Evolutionary conservation across 2,888 invertebrate species (phyloP), one percentile per base, ranked within the genome.

Genomic region (Himalopsyche kuldschensis): DNA sequence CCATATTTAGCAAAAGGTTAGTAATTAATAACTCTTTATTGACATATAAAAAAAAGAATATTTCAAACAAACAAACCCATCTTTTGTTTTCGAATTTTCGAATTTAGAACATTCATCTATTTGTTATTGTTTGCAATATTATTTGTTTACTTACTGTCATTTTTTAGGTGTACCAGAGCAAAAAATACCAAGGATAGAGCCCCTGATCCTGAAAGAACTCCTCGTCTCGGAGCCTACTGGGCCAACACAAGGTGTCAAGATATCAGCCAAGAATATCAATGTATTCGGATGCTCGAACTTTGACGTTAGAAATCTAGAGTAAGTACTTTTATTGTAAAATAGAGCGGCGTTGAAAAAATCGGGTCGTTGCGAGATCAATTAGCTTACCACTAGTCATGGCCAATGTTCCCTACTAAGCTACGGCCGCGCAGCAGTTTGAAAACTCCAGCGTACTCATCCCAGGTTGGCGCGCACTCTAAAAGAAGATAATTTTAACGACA

Each of bases 161-260:
- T n/a, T 55, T 41, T 6, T 84, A 90, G 90, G 92, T 31, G 90
- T 92, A 10, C 91, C 93, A 0, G 92, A 93, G 84, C 90, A 92
- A 85, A 90, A 91, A 69, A 91, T 94, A 82, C 93, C 93, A 0
- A 90, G 91, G 20, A 87, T 93, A 80, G 93, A 94, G 87, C 94
- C 94, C 0, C 88, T 93, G 46, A 79, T 89, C 5, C 88, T 93
- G 85, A 89, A 91, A 80, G 92, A 93, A 86, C 46, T 93, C 20
- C 89, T 91, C n/a, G 89, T 91, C 0, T 89, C 92, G 27, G 89
- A 91, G 81, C 89, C 90, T 4, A 87, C 86, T 11, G 89, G 89
- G 8, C 88, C 88, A 24, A 48, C n/a, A 0, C 84, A 82, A 46
- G 90, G 90, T 0, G 88, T 93, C 83, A 89, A 87, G 87, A 88